A percentile compares a stretch with the other conserved stretches of the same genome.
Evolutionary conservation across 1,140 invertebrate species (phyloP).

Genomic region (Thrips palmi): DNA sequence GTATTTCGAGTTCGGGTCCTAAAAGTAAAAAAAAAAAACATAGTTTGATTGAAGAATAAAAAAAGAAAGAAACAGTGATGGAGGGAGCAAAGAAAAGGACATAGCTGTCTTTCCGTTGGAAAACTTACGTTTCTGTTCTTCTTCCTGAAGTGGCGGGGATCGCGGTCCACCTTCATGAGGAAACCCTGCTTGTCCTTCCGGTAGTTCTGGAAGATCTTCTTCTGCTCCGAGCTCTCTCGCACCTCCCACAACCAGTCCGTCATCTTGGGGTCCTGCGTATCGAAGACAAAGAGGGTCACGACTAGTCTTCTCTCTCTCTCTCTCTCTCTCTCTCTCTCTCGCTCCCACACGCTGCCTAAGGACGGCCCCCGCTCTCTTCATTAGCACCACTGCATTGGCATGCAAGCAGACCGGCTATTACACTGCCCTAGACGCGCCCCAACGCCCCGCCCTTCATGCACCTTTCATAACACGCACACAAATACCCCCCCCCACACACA

Average conservation of each 20-base stretch:
- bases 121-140: slow-evolving; percentile 20
- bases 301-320: background rate
- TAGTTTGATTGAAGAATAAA: background rate
- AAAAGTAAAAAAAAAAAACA: slow-evolving; percentile 26
- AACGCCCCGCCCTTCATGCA: no score
- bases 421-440: no score
- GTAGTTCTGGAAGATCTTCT: slow-evolving; percentile 42
- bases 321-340: no score
- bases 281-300: slow-evolving; percentile 13
- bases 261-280: slow-evolving; percentile 68
- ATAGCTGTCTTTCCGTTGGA: slow-evolving; percentile 7
- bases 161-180: slow-evolving; percentile 32
- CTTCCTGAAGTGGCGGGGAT: slow-evolving; percentile 28
- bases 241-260: slow-evolving; percentile 78
- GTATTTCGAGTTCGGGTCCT: slow-evolving; percentile 35
- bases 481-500: no score
- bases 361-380: no score
- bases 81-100: background rate
- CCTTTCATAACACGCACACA: no score
- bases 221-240: slow-evolving; percentile 56
- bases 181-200: slow-evolving; percentile 32
- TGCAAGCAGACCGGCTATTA: no score
- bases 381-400: no score
- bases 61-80: background rate
- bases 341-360: no score